These are phyloP conservation scores for Craterocephalus amniculus DNA, from an alignment of 2,797 vertebrate genomes.

Conservation along the genomic window DNA sequence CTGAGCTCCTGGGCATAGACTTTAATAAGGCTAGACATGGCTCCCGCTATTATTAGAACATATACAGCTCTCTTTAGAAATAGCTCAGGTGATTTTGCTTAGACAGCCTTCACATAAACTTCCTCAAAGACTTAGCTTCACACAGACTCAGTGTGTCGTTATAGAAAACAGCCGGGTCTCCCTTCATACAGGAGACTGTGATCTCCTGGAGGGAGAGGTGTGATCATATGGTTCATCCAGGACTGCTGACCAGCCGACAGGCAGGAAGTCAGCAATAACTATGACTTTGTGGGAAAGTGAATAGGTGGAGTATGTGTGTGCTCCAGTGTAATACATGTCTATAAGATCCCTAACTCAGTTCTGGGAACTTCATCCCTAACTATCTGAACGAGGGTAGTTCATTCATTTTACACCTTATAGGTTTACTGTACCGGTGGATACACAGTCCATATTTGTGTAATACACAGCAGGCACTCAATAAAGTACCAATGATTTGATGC, in stretches of 20 bases:
- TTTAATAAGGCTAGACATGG: constrained; percentile 56
- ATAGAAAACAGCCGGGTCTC: constrained; percentile 9
- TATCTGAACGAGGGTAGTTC: constrained; percentile 32
- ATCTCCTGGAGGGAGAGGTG: constrained; percentile 13
- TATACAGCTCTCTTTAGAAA: constrained; percentile 49
- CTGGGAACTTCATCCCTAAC: constrained; percentile 57
- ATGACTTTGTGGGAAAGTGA: constrained; percentile 19
- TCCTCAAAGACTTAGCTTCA: constrained; percentile 10
- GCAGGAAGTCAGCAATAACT: constrained; percentile 38
- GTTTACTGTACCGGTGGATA: constrained; percentile 50
- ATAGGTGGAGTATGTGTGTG: constrained; percentile 6
- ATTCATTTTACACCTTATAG: constrained; percentile 58
- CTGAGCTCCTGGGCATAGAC: constrained; percentile 29
- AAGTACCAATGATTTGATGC: constrained; percentile 34
- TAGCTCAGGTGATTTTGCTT: constrained; percentile 49
- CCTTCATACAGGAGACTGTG: constrained; percentile 8
- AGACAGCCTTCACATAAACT: constrained; percentile 25
- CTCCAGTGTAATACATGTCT: constrained; percentile 6
- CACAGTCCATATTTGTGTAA: constrained; percentile 45
- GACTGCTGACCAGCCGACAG: constrained; percentile 24
- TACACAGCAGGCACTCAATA: constrained; percentile 33
- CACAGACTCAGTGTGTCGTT: constrained; percentile 7
- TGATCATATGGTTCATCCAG: constrained; percentile 2
- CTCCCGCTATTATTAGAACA: constrained; percentile 44
- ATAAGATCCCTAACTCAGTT: constrained; percentile 11